phyloP scores from a whole-genome alignment of 1,140 invertebrate genomes.

The Drosophila saltans region DNA sequence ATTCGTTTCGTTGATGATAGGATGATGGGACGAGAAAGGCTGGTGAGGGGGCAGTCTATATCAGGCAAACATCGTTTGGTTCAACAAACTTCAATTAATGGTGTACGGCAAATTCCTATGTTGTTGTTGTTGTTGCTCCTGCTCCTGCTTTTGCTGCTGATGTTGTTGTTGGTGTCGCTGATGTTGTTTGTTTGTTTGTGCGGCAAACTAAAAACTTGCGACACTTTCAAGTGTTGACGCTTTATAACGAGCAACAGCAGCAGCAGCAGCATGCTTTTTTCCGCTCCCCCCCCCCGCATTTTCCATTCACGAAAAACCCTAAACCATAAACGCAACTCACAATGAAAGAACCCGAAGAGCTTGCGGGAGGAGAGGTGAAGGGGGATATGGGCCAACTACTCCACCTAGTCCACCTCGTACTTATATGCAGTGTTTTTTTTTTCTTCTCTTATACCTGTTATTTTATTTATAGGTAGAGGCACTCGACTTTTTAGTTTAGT shows the following conservation, averaged over 20 bases:
- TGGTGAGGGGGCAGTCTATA: no score
- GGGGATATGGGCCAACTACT: neutral
- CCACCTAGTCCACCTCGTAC: neutral
- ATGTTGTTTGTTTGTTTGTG: slow-evolving; percentile 40
- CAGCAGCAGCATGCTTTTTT: no score
- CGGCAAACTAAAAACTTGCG: slow-evolving; percentile 54
- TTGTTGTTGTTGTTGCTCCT: slow-evolving; percentile 64
- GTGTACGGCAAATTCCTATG: slow-evolving; percentile 47
- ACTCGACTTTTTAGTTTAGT: slow-evolving; percentile 10
- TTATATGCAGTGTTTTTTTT: neutral
- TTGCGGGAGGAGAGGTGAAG: neutral
- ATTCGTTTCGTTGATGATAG: no score
- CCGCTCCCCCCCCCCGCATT: neutral
- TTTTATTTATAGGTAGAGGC: slow-evolving; percentile 12
- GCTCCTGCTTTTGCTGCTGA: neutral
- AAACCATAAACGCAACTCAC: slow-evolving; percentile 10
- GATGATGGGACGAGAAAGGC: neutral
- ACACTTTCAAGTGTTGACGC: slow-evolving; percentile 70
- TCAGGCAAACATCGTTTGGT: slow-evolving; percentile 69
- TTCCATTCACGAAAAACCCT: slow-evolving; percentile 11
- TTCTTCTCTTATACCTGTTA: neutral
- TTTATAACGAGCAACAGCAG: slow-evolving; percentile 51
- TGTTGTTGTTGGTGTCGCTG: neutral
- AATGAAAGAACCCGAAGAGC: neutral
- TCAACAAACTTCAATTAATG: slow-evolving; percentile 80